A percentile compares a stretch with the other conserved stretches of the same genome.
These are phyloP conservation scores for Trichogramma evanescens DNA, from an alignment of 2,888 invertebrate genomes.

Conservation along the genomic window DNA sequence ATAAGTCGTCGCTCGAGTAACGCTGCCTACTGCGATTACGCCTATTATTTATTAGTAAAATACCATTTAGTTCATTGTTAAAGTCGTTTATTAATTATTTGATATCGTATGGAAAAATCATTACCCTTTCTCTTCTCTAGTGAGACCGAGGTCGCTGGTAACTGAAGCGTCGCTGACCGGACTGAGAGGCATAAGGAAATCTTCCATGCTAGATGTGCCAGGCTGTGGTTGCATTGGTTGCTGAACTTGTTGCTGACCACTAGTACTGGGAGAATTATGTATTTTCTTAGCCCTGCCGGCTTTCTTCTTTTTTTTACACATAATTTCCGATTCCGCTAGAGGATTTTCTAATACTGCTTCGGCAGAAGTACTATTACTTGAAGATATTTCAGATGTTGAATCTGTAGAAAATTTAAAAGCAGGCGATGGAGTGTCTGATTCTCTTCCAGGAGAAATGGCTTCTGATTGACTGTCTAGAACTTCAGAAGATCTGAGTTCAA, in stretches of 20 bases:
- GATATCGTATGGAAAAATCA: not conserved
- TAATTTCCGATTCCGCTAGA: not conserved
- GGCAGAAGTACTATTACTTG: no score
- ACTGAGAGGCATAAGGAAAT: constrained; percentile 44
- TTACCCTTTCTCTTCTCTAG: constrained; percentile 33
- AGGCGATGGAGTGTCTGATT: no score
- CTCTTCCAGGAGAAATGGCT: no score
- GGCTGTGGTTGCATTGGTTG: constrained; percentile 5
- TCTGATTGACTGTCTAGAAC: no score
- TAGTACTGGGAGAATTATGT: not conserved
- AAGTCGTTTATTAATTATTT: not conserved
- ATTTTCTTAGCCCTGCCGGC: not conserved
- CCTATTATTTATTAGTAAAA: constrained; percentile 23
- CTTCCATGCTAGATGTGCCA: constrained; percentile 38
- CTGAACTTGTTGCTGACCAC: constrained; percentile 1
- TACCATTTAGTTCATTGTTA: not conserved
- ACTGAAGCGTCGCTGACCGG: constrained; percentile 47
- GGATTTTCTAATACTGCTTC: constrained; percentile 8
- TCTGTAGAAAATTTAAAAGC: no score
- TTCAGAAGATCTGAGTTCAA: not conserved
- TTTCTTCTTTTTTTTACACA: constrained; percentile 5
- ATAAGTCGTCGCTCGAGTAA: constrained; percentile 64
- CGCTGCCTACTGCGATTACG: constrained; percentile 50
- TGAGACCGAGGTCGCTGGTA: constrained; percentile 34
- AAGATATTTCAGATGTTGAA: no score